Percentiles rank a stretch among this genome's conserved stretches.
phyloP scores from a whole-genome alignment of 1,140 invertebrate genomes.

The Nephila pilipes region DNA sequence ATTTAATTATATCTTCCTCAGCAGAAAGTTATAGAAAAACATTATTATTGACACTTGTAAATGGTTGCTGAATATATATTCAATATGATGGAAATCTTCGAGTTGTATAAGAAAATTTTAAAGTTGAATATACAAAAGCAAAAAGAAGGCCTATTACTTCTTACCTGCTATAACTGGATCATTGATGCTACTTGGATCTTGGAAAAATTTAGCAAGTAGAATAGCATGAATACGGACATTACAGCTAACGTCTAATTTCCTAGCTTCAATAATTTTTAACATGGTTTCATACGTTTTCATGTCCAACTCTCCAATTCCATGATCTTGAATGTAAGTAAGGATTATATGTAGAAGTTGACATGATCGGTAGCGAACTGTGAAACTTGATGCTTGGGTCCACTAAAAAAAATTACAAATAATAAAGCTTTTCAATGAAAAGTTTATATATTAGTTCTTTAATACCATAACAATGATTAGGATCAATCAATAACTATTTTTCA shows the following conservation, averaged over 20 bases:
- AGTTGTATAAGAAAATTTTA: background rate
- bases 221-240: conserved; percentile 63
- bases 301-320: conserved; percentile 63
- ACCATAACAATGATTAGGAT: too few species aligned
- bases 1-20: too few species aligned
- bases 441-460: too few species aligned
- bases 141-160: background rate
- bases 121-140: background rate
- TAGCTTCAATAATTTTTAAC: conserved; percentile 20
- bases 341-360: conserved; percentile 58
- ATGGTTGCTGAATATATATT: too few species aligned
- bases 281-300: conserved; percentile 45
- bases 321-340: conserved; percentile 57
- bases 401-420: conserved; percentile 7
- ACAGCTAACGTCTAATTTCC: conserved; percentile 41
- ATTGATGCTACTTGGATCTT: conserved; percentile 55
- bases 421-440: background rate
- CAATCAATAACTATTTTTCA: too few species aligned
- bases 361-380: conserved; percentile 38
- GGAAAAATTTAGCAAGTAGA: conserved; percentile 62
- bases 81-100: too few species aligned
- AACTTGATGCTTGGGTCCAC: conserved; percentile 48
- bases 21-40: too few species aligned
- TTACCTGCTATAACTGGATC: conserved; percentile 66
- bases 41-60: too few species aligned